These are phyloP conservation scores for Sinocyclocheilus grahami DNA, from an alignment of 2,113 vertebrate species.

Conservation along the genomic window DNA sequence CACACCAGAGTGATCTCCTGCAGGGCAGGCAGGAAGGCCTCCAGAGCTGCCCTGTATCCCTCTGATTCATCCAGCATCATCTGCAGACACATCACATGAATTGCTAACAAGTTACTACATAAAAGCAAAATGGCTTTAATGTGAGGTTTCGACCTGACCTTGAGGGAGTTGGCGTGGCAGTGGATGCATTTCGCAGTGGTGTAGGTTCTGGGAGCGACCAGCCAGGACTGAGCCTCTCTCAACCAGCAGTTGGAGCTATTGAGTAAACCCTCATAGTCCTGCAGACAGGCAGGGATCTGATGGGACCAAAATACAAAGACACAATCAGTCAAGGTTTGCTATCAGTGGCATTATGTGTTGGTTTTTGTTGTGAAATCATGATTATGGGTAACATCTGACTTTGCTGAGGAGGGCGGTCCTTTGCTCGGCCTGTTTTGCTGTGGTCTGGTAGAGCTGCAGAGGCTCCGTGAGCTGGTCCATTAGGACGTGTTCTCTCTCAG, in stretches of 20 bases:
- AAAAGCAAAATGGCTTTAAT: background rate
- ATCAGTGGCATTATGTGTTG: background rate
- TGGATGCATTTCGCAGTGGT: constrained; percentile 80
- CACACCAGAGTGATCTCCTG: constrained; percentile 81
- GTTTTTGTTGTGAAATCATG: background rate
- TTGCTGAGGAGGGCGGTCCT: constrained; percentile 88
- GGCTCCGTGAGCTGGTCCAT: constrained; percentile 88
- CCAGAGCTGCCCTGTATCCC: constrained; percentile 81
- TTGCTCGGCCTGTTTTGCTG: constrained; percentile 82
- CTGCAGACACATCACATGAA: constrained; percentile 63
- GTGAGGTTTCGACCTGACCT: constrained; percentile 70
- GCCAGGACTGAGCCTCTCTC: constrained; percentile 78
- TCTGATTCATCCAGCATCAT: constrained; percentile 88
- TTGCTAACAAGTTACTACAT: background rate
- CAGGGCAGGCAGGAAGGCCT: constrained; percentile 73
- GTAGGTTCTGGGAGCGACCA: constrained; percentile 71
- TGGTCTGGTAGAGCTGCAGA: constrained; percentile 84
- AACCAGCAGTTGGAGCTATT: constrained; percentile 81
- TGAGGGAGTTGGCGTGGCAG: constrained; percentile 77
- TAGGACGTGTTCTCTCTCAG: constrained; percentile 81
- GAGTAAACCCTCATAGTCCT: constrained; percentile 83
- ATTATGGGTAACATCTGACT: constrained; percentile 67
- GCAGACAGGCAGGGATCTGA: constrained; percentile 84
- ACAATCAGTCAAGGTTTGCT: background rate
- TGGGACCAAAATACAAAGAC: background rate